Conservation (phyloP, 2,113 vertebrate species). For the Menura novaehollandiae region DNA sequence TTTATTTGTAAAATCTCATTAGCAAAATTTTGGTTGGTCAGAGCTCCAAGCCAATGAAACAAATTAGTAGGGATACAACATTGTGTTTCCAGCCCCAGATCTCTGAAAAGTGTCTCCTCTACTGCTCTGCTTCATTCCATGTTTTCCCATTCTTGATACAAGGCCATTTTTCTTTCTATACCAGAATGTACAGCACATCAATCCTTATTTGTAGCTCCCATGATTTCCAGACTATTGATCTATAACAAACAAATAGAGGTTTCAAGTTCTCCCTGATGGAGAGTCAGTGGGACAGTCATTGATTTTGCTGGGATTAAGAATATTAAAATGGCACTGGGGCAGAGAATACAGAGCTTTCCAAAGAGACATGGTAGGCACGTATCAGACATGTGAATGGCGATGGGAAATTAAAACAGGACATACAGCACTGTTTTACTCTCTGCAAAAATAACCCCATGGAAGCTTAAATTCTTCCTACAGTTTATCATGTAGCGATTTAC, state of each 20-base stretch:
- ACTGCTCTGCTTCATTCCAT: background rate
- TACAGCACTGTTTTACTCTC: background rate
- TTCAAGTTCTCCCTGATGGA: background rate
- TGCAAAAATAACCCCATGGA: background rate
- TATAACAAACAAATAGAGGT: slow-evolving; percentile 32
- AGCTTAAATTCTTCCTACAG: background rate
- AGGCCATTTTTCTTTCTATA: background rate
- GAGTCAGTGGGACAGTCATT: background rate
- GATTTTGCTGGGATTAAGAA: slow-evolving; percentile 32
- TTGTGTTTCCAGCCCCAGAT: background rate
- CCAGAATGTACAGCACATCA: slow-evolving; percentile 5
- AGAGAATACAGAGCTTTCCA: slow-evolving; percentile 34
- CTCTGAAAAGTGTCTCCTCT: background rate
- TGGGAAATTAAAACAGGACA: background rate
- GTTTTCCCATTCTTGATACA: background rate
- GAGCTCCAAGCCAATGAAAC: background rate
- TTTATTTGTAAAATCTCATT: background rate
- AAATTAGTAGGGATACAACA: background rate
- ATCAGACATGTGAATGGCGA: background rate
- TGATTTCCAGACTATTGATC: slow-evolving; percentile 44
- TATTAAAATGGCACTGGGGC: background rate
- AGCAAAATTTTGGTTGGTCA: background rate
- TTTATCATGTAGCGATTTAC: background rate
- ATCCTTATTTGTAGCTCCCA: slow-evolving; percentile 42
- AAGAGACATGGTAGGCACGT: background rate